These are phyloP conservation scores for Epizoanthus fatuus DNA, from an alignment of 92 coral and sea anemone genomes.

Conservation along the genomic window DNA sequence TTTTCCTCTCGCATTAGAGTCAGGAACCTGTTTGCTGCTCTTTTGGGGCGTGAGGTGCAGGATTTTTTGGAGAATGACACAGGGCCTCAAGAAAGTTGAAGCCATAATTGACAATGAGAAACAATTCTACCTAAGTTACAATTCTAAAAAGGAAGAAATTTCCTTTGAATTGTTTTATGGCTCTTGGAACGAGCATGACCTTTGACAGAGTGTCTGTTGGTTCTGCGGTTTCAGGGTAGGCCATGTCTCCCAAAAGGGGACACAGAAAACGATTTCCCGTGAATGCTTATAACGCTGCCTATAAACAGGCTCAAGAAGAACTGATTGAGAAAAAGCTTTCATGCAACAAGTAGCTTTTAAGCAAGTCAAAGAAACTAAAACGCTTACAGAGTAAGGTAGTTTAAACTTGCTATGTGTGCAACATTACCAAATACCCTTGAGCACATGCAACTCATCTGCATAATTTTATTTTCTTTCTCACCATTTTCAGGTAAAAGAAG, in stretches of 20 bases:
- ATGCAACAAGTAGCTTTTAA: not conserved
- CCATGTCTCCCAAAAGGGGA: not conserved
- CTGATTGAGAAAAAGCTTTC: not conserved
- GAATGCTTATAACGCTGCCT: not conserved
- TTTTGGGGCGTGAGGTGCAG: no score
- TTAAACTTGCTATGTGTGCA: not conserved
- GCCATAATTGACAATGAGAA: constrained; percentile 32
- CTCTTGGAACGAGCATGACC: constrained; percentile 38
- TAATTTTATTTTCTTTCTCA: not conserved
- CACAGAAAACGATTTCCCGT: not conserved
- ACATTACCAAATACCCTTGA: not conserved
- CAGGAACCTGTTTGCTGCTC: not conserved
- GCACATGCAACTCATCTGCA: not conserved
- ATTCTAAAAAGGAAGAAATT: constrained; percentile 12
- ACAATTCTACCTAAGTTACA: constrained; percentile 33
- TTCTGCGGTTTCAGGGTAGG: not conserved
- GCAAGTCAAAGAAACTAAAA: not conserved
- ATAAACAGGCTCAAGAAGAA: not conserved
- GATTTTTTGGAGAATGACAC: not conserved
- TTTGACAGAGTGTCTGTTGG: not conserved
- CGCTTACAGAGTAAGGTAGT: constrained; percentile 15
- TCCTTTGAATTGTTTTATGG: constrained; percentile 39
- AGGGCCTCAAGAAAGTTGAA: constrained; percentile 24
- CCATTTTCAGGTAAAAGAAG: not conserved
- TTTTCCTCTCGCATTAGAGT: not conserved